phyloP scores from a whole-genome alignment of 2,797 vertebrate species.

The Phataginus tricuspis region DNA sequence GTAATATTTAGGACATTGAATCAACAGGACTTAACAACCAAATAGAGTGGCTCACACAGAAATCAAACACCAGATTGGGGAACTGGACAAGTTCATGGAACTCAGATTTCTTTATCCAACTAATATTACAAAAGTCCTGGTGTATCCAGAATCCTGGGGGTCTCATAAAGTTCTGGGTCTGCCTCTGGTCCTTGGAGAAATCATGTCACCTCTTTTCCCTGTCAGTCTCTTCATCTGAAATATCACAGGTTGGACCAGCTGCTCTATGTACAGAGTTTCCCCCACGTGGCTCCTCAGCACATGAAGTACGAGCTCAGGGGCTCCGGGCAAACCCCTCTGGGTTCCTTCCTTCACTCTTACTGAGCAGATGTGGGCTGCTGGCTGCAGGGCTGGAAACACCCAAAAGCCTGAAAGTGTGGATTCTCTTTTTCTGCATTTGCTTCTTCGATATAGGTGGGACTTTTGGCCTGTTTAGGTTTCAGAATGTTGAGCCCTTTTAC shows the following conservation, averaged over 20 bases:
- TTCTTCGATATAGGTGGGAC: background rate
- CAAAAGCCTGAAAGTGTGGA: accelerated
- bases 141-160: background rate
- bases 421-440: too few species aligned
- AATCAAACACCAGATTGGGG: background rate
- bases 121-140: too few species aligned
- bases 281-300: background rate
- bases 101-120: background rate
- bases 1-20: too few species aligned
- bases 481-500: background rate
- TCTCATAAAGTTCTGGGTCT: background rate
- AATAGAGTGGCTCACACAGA: background rate
- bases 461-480: background rate
- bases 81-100: background rate
- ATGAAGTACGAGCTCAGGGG: background rate
- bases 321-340: background rate
- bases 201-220: background rate
- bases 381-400: background rate
- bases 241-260: background rate
- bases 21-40: background rate
- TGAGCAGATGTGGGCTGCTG: background rate
- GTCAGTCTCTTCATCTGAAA: background rate
- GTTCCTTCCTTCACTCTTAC: background rate
- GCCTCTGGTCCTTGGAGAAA: background rate
- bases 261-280: too few species aligned